These are phyloP conservation scores for Crotophaga sulcirostris DNA, from an alignment of 2,113 vertebrate genomes.

Conservation along the genomic window DNA sequence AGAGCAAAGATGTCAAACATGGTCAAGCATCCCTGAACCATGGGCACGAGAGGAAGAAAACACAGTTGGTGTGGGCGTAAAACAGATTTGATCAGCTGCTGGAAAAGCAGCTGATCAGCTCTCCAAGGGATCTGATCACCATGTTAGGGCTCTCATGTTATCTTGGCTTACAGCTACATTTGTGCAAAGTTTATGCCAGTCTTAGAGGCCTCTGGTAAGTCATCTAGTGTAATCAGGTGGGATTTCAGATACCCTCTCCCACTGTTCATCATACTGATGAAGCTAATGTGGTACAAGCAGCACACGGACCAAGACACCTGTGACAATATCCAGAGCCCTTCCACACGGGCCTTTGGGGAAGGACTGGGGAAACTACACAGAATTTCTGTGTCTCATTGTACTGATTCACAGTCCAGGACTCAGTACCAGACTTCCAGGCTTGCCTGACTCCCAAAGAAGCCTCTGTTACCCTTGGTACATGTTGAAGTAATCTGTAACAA, in stretches of 20 bases:
- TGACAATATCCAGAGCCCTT: background rate
- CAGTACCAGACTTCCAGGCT: background rate
- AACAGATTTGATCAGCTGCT: background rate
- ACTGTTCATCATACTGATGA: background rate
- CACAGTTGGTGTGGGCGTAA: rapidly evolving
- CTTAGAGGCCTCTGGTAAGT: background rate
- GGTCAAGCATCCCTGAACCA: background rate
- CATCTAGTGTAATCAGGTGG: background rate
- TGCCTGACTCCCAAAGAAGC: background rate
- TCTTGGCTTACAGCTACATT: background rate
- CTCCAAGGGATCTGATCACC: background rate
- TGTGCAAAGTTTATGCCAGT: background rate
- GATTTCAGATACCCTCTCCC: background rate
- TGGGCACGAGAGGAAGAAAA: background rate
- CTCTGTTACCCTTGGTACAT: background rate
- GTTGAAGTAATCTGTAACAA: slow-evolving; percentile 4
- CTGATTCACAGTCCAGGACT: background rate
- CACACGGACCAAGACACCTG: background rate
- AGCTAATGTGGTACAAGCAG: background rate
- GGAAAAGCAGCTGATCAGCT: background rate
- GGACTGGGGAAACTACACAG: background rate
- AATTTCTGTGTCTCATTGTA: background rate
- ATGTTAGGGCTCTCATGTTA: rapidly evolving
- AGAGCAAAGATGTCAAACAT: background rate
- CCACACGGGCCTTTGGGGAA: background rate